phyloP scores from a whole-genome alignment of 2,113 vertebrate species.

The Pampusana beccarii region DNA sequence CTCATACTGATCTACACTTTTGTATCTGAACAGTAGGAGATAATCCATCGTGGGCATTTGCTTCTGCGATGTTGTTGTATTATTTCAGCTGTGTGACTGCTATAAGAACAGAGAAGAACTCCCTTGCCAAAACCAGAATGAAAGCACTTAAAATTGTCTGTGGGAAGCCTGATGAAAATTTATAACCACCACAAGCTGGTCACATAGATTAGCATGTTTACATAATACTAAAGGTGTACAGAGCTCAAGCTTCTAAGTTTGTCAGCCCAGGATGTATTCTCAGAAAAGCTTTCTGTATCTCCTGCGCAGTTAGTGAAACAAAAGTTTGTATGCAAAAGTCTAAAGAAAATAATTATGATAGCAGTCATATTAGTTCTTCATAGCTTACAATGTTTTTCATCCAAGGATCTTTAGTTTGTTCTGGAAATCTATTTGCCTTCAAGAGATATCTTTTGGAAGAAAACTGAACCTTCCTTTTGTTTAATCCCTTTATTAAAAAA shows the following conservation, averaged over 20 bases:
- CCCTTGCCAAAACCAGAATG: background rate
- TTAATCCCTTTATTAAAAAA: background rate
- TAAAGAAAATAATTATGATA: background rate
- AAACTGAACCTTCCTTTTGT: background rate
- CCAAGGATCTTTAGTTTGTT: background rate
- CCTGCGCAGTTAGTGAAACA: background rate
- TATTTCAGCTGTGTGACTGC: conserved; percentile 26
- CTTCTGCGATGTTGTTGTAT: background rate
- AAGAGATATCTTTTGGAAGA: background rate
- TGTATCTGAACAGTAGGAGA: conserved; percentile 20
- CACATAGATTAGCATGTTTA: conserved; percentile 38
- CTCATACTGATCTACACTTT: conserved; percentile 24
- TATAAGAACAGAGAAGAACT: background rate
- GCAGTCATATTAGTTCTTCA: background rate
- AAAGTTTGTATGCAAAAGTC: background rate
- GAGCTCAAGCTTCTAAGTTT: background rate
- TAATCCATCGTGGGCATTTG: conserved; percentile 39
- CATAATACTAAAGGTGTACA: background rate
- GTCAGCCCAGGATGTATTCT: background rate
- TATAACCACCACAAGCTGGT: background rate
- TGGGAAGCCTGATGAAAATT: conserved; percentile 10
- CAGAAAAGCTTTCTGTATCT: background rate
- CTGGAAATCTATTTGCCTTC: background rate
- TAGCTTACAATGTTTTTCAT: background rate
- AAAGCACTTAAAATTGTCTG: conserved; percentile 22